Evolutionary conservation across 2,113 vertebrate genomes (phyloP).

Genomic region (Macaca nemestrina): DNA sequence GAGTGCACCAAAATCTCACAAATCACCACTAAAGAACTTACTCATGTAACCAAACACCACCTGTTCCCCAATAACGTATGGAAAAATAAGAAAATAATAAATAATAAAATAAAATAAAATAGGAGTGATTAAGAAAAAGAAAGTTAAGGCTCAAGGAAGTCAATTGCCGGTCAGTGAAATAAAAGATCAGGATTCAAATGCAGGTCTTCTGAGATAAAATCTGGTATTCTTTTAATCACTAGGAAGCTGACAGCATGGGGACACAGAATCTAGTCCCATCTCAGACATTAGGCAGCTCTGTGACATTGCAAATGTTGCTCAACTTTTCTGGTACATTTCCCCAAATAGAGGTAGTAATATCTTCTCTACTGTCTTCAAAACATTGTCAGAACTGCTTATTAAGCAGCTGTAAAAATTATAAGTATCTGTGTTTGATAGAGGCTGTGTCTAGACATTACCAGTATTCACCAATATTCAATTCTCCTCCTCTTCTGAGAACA

Average conservation of each 20-base stretch:
- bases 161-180: neutral
- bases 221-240: neutral
- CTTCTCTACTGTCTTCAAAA: neutral
- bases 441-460: neutral
- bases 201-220: neutral
- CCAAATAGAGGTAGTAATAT: neutral
- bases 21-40: too few species aligned
- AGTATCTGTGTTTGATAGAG: neutral
- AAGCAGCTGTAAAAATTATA: neutral
- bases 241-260: neutral
- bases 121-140: too few species aligned
- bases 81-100: too few species aligned
- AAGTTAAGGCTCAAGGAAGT: neutral
- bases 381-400: neutral
- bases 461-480: neutral
- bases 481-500: neutral
- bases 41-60: too few species aligned
- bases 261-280: neutral
- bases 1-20: too few species aligned
- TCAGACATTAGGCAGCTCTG: neutral
- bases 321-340: neutral
- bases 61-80: too few species aligned
- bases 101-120: too few species aligned
- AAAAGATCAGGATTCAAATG: neutral
- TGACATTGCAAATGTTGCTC: constrained; percentile 9